Base-by-base conservation (phyloP, 1,140 invertebrate species). In the Cataglyphis hispanica region DNA sequence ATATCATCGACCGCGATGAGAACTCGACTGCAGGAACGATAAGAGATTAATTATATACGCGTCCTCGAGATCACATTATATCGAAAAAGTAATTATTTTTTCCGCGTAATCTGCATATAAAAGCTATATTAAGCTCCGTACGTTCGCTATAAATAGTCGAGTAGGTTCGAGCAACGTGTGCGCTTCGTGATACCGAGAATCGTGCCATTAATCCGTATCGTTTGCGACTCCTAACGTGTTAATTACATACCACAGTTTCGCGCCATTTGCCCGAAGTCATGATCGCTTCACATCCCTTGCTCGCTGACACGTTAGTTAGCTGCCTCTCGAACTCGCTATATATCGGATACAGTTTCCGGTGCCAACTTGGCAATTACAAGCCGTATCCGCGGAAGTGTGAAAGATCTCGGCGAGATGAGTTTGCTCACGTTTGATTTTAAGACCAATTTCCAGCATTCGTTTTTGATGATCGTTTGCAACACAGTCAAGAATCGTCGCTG, bases 261-360 rank as follows among this genome's bases (percentile, higher is more conserved):
- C 78, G 78, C 67, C 67, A 83, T 72, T 80, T 83, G 67, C 37
- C 67, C 27, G 37, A 83, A 83, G 67, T 83, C 78, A 83, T 61
- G 78, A 74, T 83, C 67, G 78, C 67, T 74, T 60, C 67, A 50
- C 53, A 61, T 83, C 67, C n/a, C 50, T 50, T 40, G 50, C 34
- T 31, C 61, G 64, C 66, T 61, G 67, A 83, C 78, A 83, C 53
- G 78, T 83, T 83, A 74, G 67, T 83, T 60, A 60, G 34, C 34
- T 40, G 77, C 69, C 64, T 56, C 64, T 56, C n/a, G 46, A 56
- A 83, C 67, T 72, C 53, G 37, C 50, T 25, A 19, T 34, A 56
- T 53, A 46, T 11, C 69, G n/a, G 53, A 34, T 60, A 61, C n/a
- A 43, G 67, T 83, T 83, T 61, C 40, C 25, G 10, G 50, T 37